Conservation (phyloP, 2,888 invertebrate genomes). For the Vandiemenella viatica region DNA sequence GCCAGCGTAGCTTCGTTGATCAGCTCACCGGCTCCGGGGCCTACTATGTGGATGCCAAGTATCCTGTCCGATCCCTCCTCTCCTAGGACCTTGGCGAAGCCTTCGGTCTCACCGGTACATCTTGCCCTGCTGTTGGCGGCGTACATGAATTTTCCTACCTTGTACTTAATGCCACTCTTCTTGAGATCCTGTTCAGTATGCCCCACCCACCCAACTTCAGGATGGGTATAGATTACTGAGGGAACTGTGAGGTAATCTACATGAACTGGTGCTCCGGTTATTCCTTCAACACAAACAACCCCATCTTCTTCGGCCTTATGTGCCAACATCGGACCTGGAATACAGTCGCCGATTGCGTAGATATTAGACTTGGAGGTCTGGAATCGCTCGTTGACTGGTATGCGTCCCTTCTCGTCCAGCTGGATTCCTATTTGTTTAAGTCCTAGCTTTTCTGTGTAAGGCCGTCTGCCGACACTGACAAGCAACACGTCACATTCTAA, state of each 20-base stretch:
- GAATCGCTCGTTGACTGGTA: slow-evolving; percentile 88
- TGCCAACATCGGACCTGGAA: slow-evolving; percentile 98
- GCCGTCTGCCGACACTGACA: slow-evolving; percentile 88
- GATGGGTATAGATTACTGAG: slow-evolving; percentile 96
- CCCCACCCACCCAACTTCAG: slow-evolving; percentile 98
- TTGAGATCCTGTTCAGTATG: slow-evolving; percentile 89
- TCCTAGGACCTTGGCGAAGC: slow-evolving; percentile 87
- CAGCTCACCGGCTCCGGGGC: slow-evolving; percentile 93
- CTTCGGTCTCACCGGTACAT: slow-evolving; percentile 93
- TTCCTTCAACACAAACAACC: slow-evolving; percentile 85
- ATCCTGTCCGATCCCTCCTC: slow-evolving; percentile 88
- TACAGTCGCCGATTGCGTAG: slow-evolving; percentile 95
- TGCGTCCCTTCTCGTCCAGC: slow-evolving; percentile 79
- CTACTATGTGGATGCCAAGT: slow-evolving; percentile 67
- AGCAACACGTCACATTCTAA: slow-evolving; percentile 92
- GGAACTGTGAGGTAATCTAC: slow-evolving; percentile 99
- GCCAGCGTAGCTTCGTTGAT: slow-evolving; percentile 97
- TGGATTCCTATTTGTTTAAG: slow-evolving; percentile 85
- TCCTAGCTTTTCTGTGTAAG: slow-evolving; percentile 81
- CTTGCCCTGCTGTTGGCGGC: slow-evolving; percentile 98
- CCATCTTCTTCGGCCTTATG: slow-evolving; percentile 99
- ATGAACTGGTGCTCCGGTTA: slow-evolving; percentile 82
- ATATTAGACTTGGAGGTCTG: slow-evolving; percentile 88
- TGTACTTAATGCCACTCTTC: slow-evolving; percentile 82
- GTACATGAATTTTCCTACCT: slow-evolving; percentile 95